Evolutionary conservation across 2,888 invertebrate species (phyloP).

Genomic region (Druceiella hillmani): DNA sequence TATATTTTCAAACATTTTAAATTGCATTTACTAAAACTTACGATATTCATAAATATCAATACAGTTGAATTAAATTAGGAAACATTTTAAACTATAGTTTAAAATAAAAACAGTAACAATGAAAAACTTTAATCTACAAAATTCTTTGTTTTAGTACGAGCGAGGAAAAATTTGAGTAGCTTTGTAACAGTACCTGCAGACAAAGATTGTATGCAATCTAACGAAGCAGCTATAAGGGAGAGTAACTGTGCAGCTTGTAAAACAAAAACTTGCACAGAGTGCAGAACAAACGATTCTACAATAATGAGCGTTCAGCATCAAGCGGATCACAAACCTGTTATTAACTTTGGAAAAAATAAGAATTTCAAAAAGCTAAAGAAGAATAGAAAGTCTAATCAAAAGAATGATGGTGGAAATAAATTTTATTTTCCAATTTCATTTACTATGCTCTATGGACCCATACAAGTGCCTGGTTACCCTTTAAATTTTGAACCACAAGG

Average conservation of each 20-base stretch:
- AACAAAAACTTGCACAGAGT: too few relatives aligned
- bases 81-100: too few relatives aligned
- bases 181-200: conserved; percentile 43
- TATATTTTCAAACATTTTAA: too few relatives aligned
- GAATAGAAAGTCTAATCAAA: conserved; percentile 40
- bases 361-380: conserved; percentile 37
- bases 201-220: not conserved
- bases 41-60: too few relatives aligned
- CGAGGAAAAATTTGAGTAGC: conserved; percentile 41
- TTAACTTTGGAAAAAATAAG: not conserved
- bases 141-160: conserved; percentile 34
- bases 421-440: conserved; percentile 82
- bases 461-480: conserved; percentile 54
- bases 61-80: too few relatives aligned
- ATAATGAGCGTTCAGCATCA: too few relatives aligned
- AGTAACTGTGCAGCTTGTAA: conserved; percentile 2
- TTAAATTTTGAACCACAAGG: conserved; percentile 35
- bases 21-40: too few relatives aligned
- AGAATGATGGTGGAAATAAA: conserved; percentile 39
- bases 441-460: conserved; percentile 80
- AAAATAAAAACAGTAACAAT: too few relatives aligned
- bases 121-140: too few relatives aligned
- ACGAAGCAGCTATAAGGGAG: not conserved
- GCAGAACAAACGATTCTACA: too few relatives aligned
- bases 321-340: not conserved